Base-by-base conservation (phyloP, 37 sponge, comb jelly and placozoan species). In the Ianthella basta region DNA sequence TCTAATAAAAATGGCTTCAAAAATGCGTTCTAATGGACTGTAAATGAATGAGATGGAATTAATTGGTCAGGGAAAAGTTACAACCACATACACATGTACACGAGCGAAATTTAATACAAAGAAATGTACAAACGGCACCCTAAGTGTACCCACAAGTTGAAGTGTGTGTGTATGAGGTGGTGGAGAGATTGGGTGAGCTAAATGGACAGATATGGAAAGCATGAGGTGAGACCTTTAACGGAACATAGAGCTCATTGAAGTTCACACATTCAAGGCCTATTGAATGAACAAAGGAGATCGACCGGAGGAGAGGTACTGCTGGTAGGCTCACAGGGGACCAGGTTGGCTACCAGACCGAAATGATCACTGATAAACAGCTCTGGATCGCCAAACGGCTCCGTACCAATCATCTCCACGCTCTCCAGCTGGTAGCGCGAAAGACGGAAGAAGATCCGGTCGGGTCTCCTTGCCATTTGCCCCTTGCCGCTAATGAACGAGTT, bases 401-500 rank as follows among this genome's bases (percentile, higher is more conserved):
- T 29, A 0, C 91, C 94, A 4, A 90, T 91, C 21, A 94, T 8
- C 70, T 94, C 91, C 6, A 90, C 56, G 0, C 86, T 86, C 20
- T 90, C 94, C 19, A 94, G 55, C 66, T 79, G 72, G 85, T 90
- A 90, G 0, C 84, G 86, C 15, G 82, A 55, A 12, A 86, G 67
- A 57, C 88, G 85, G 40, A 37, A 86, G 44, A 90, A 85, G 15
- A 90, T 41, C 29, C 91, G 69, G 38, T 94, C 94, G 10, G 94
- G 94, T 67, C 94, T 61, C 30, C 82, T 84, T 19, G 55, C 25
- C 4, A 80, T 66, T 21, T 40, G 34, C 1, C 39, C 59, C 21
- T 87, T 83, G 23, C 73, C 70, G 35, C 85, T 87, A 78, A 94
- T 86, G 16, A 94, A 85, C 20, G 88, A 70, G 81, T 94, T 94